Percentiles rank a stretch among this genome's conserved stretches.
Conservation (phyloP, 2,888 invertebrate species). For the Dorcus parallelipipedus region DNA sequence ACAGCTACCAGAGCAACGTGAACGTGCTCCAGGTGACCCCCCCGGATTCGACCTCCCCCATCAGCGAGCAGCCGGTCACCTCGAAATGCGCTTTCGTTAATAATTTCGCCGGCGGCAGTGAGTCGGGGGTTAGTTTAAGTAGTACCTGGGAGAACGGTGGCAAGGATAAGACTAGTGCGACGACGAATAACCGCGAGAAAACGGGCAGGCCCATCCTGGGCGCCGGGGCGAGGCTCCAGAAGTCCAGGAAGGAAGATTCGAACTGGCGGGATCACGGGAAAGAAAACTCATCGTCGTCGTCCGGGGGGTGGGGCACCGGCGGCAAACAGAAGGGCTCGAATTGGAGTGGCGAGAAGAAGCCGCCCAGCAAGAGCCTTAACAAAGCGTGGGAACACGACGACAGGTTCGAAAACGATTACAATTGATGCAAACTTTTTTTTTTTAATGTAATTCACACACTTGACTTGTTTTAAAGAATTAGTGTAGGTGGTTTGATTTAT, state of each 20-base stretch:
- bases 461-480: no score
- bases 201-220: slow-evolving; percentile 44
- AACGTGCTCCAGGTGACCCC: slow-evolving; percentile 41
- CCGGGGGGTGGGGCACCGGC: slow-evolving; percentile 18
- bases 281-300: slow-evolving; percentile 21
- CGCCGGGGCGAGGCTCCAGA: slow-evolving; percentile 38
- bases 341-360: slow-evolving; percentile 21
- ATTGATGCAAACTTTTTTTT: slow-evolving; percentile 21
- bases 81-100: background rate
- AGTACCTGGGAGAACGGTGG: slow-evolving; percentile 11
- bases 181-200: slow-evolving; percentile 23
- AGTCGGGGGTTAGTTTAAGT: slow-evolving; percentile 9
- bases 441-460: no score
- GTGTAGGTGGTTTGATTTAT: no score
- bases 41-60: slow-evolving; percentile 24
- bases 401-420: slow-evolving; percentile 45
- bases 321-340: slow-evolving; percentile 19
- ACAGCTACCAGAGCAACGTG: slow-evolving; percentile 41
- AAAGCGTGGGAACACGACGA: slow-evolving; percentile 48
- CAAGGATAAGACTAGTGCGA: slow-evolving; percentile 10
- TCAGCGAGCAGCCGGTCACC: slow-evolving; percentile 14
- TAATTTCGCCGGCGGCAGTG: background rate
- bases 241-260: slow-evolving; percentile 25
- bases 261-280: slow-evolving; percentile 29
- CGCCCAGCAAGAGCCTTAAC: slow-evolving; percentile 23